A percentile compares a stretch with the other conserved stretches of the same genome.
phyloP scores from a whole-genome alignment of 2,888 invertebrate genomes.

The Tenthredo amoena region DNA sequence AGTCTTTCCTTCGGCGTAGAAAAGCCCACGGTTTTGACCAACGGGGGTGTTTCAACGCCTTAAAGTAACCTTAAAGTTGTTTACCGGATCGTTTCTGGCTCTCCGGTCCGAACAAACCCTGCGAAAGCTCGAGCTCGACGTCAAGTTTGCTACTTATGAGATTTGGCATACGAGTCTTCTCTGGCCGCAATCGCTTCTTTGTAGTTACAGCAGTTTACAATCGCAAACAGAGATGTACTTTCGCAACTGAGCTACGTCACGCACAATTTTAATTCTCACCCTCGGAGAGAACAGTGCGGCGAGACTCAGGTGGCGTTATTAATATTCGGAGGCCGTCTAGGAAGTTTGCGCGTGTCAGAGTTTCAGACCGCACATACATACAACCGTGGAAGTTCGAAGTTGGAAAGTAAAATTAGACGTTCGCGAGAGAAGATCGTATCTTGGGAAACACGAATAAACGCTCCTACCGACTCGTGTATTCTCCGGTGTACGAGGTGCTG shows the following conservation, averaged over 20 bases:
- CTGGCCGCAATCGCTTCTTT: not conserved
- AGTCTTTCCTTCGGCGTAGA: not conserved
- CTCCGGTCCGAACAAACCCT: not conserved
- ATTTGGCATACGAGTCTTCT: not conserved
- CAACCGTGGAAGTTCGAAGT: slow-evolving; percentile 50
- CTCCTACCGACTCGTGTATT: not conserved
- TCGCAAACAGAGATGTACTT: not conserved
- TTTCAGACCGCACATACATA: slow-evolving; percentile 53
- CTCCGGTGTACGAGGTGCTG: not conserved
- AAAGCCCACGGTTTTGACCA: not conserved
- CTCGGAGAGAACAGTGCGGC: not conserved
- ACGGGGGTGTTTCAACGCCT: not conserved
- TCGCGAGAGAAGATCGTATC: slow-evolving; percentile 43
- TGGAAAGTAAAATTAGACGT: slow-evolving; percentile 62
- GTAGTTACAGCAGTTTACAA: not conserved
- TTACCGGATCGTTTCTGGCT: not conserved
- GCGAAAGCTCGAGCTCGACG: not conserved
- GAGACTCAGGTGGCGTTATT: slow-evolving; percentile 52
- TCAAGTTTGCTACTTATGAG: not conserved
- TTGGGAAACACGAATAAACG: slow-evolving; percentile 32
- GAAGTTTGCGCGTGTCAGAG: slow-evolving; percentile 60
- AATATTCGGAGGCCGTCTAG: slow-evolving; percentile 63
- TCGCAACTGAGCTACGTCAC: not conserved
- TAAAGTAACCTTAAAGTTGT: slow-evolving; percentile 30
- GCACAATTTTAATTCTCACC: slow-evolving; percentile 40